These are phyloP conservation scores for Eptatretus atami DNA, from an alignment of 2,797 vertebrate genomes.

Conservation along the genomic window DNA sequence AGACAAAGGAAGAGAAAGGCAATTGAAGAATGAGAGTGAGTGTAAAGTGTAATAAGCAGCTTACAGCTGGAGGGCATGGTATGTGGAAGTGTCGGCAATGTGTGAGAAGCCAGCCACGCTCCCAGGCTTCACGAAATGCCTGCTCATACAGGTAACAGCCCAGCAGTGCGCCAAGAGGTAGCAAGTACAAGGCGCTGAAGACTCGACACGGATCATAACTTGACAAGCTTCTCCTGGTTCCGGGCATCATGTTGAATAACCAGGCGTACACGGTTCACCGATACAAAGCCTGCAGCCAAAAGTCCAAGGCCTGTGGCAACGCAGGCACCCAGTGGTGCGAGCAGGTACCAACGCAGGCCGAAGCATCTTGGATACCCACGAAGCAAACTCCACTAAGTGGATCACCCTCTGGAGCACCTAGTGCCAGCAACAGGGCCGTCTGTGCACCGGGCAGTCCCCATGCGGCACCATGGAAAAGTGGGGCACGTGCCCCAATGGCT, in stretches of 20 bases:
- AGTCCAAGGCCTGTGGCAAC: slow-evolving; percentile 61
- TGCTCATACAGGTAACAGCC: slow-evolving; percentile 75
- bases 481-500: slow-evolving; percentile 81
- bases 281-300: slow-evolving; percentile 56
- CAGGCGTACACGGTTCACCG: slow-evolving; percentile 65
- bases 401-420: slow-evolving; percentile 91
- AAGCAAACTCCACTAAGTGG: slow-evolving; percentile 73
- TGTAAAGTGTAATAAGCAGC: slow-evolving; percentile 6
- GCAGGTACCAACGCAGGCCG: slow-evolving; percentile 58
- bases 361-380: slow-evolving; percentile 58
- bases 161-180: slow-evolving; percentile 51
- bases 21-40: no score
- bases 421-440: slow-evolving; percentile 51
- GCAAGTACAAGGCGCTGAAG: slow-evolving; percentile 78
- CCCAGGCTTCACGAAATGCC: slow-evolving; percentile 47
- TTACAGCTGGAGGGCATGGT: slow-evolving; percentile 67
- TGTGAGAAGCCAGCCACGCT: slow-evolving; percentile 73
- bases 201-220: slow-evolving; percentile 97
- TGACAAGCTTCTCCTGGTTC: slow-evolving; percentile 88
- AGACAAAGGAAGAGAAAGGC: no score
- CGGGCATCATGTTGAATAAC: slow-evolving; percentile 86
- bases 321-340: slow-evolving; percentile 52
- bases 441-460: slow-evolving; percentile 72
- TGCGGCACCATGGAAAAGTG: slow-evolving; percentile 66
- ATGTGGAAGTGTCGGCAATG: slow-evolving; percentile 66